Evolutionary conservation across 2,113 vertebrate species (phyloP).

Genomic region (Corythornis madagascariensis): DNA sequence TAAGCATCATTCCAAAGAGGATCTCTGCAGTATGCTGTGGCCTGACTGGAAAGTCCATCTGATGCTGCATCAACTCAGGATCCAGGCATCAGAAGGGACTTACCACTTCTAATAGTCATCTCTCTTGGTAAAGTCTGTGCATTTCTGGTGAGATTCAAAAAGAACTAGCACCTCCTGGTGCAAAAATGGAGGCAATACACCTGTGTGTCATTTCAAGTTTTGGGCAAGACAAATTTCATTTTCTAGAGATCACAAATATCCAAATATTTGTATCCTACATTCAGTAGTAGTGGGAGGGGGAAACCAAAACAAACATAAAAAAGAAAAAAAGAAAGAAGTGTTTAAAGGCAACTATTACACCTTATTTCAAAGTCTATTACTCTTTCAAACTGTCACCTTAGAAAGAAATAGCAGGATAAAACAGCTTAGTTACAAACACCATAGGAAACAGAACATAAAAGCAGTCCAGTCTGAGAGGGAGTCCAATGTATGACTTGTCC

Average conservation of each 20-base stretch:
- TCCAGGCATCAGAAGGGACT: not conserved
- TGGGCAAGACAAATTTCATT: not conserved
- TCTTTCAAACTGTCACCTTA: not conserved
- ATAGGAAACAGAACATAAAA: not conserved
- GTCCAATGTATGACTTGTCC: not conserved
- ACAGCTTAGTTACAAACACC: not conserved
- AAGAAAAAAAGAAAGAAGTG: not conserved
- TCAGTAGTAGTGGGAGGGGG: not conserved
- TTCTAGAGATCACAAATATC: not conserved
- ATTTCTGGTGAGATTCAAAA: not conserved
- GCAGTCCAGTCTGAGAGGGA: not conserved
- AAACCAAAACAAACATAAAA: too few relatives aligned
- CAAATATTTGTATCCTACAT: not conserved
- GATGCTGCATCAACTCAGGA: fast-evolving
- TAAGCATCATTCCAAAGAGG: not conserved
- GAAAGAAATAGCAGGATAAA: not conserved
- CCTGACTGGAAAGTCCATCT: fast-evolving
- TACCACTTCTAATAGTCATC: not conserved
- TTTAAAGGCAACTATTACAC: not conserved
- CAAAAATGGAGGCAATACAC: not conserved
- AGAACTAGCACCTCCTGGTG: not conserved
- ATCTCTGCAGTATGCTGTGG: not conserved
- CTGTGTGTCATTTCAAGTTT: not conserved
- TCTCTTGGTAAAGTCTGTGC: not conserved
- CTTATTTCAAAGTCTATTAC: not conserved